Evolutionary conservation across 2,888 invertebrate genomes (phyloP).

Genomic region (Gastracanthus pulcherrimus): DNA sequence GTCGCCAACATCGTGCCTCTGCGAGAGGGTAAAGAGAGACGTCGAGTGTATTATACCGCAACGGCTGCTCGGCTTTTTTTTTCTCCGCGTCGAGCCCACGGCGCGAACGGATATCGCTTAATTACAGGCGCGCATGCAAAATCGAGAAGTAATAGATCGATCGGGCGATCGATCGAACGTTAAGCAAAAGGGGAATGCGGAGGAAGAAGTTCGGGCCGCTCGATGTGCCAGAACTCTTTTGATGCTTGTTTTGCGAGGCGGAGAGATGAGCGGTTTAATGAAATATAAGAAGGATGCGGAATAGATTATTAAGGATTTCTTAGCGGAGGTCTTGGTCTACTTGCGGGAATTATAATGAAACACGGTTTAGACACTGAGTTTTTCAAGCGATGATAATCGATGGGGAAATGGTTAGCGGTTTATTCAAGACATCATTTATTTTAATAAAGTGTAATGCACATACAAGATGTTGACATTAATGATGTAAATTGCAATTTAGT

Average conservation of each 20-base stretch:
- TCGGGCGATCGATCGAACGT: conserved; percentile 1
- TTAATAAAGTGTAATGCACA: too few relatives aligned
- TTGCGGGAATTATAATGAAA: neutral
- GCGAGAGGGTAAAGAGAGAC: conserved; percentile 37
- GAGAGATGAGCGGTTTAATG: neutral
- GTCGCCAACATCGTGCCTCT: conserved; percentile 57
- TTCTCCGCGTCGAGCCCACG: neutral
- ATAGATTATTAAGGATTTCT: neutral
- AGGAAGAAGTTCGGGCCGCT: neutral
- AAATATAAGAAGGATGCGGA: neutral
- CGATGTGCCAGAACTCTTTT: neutral
- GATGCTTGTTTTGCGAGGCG: neutral
- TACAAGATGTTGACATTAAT: too few relatives aligned
- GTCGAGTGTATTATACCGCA: neutral
- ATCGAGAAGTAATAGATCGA: conserved; percentile 56
- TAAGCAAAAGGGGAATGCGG: neutral
- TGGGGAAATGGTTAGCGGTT: too few relatives aligned
- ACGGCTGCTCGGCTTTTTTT: neutral
- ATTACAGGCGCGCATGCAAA: conserved; percentile 57
- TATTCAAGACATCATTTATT: too few relatives aligned
- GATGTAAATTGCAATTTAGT: too few relatives aligned
- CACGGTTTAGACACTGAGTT: neutral
- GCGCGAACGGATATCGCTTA: conserved; percentile 55
- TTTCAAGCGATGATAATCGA: neutral
- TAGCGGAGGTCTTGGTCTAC: neutral